Evolutionary conservation across 1,140 invertebrate genomes (phyloP).

Genomic region (Drosophila novamexicana): DNA sequence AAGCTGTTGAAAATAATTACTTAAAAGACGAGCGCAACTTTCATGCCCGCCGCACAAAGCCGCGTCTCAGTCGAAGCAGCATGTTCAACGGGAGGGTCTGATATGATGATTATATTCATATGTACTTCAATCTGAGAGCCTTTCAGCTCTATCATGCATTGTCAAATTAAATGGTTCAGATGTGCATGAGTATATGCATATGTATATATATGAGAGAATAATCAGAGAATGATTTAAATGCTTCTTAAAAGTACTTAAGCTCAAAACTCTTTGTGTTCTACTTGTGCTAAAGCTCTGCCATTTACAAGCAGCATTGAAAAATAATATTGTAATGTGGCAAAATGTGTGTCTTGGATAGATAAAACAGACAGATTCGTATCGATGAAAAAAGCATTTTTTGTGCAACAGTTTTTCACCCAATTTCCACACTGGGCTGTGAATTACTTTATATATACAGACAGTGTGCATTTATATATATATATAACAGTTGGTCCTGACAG

Average conservation of each 20-base stretch:
- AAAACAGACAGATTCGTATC: too few relatives aligned
- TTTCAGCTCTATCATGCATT: constrained; percentile 26
- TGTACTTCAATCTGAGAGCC: background rate
- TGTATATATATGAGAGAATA: background rate
- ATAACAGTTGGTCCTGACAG: too few relatives aligned
- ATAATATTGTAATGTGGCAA: too few relatives aligned
- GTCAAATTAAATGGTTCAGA: constrained; percentile 5
- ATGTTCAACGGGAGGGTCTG: background rate
- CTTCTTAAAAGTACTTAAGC: background rate
- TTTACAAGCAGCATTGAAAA: too few relatives aligned
- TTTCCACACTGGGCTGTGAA: too few relatives aligned
- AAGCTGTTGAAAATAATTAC: constrained; percentile 80
- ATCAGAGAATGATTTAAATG: background rate
- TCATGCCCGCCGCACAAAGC: constrained; percentile 19
- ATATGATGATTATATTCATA: background rate
- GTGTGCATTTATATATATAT: too few relatives aligned
- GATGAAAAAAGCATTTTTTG: too few relatives aligned
- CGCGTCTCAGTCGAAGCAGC: background rate
- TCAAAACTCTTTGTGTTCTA: too few relatives aligned
- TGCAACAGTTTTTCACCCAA: too few relatives aligned
- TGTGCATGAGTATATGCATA: background rate
- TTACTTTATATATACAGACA: too few relatives aligned
- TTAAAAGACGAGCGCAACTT: constrained; percentile 51
- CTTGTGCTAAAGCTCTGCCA: too few relatives aligned
- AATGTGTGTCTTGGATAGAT: too few relatives aligned